Conservation (phyloP, 2,888 invertebrate species). For the Spialia ferax region DNA sequence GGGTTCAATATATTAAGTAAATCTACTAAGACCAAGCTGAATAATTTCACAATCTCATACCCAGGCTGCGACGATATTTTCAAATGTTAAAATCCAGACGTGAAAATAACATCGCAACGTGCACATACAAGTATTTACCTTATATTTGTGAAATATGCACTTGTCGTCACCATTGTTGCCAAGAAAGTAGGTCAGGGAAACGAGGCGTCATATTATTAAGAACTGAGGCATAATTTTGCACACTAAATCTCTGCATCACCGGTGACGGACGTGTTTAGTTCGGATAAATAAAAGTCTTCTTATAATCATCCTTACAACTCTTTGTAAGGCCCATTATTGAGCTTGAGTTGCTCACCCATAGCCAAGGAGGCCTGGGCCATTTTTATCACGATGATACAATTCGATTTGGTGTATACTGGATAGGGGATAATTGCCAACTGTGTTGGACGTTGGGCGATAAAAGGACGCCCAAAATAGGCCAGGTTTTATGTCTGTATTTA, state of each 20-base stretch:
- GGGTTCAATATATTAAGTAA: slow-evolving; percentile 7
- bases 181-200: slow-evolving; percentile 20
- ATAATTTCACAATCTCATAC: slow-evolving; percentile 13
- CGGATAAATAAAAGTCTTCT: too few species aligned
- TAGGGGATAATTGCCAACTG: too few species aligned
- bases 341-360: too few species aligned
- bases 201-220: slow-evolving; percentile 34
- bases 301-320: too few species aligned
- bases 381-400: too few species aligned
- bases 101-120: slow-evolving; percentile 17
- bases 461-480: too few species aligned
- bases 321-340: too few species aligned
- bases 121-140: slow-evolving; percentile 16
- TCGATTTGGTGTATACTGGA: too few species aligned
- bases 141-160: slow-evolving; percentile 28
- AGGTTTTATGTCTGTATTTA: too few species aligned
- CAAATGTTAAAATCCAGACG: slow-evolving; percentile 10
- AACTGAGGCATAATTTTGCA: slow-evolving; percentile 24
- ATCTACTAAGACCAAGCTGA: neutral
- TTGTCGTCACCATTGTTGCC: slow-evolving; percentile 25
- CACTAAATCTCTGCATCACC: slow-evolving; percentile 32
- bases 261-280: too few species aligned
- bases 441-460: too few species aligned
- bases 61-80: slow-evolving; percentile 5
- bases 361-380: too few species aligned